phyloP scores from a whole-genome alignment of 1,140 invertebrate genomes.

The Trachymyrmex septentrionalis region DNA sequence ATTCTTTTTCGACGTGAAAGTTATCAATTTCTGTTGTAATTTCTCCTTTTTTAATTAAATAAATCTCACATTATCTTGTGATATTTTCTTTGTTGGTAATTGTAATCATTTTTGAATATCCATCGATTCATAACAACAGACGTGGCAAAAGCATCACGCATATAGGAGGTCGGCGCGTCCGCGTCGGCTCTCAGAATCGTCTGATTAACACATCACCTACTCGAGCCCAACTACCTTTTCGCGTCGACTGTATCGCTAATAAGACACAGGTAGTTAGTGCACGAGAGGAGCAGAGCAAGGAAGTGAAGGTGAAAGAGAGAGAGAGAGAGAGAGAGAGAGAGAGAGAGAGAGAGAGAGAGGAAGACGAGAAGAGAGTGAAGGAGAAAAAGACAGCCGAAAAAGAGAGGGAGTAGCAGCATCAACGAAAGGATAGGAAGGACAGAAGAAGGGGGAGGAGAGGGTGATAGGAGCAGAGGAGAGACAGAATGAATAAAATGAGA shows the following conservation, averaged over 20 bases:
- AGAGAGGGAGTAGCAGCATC: conserved; percentile 59
- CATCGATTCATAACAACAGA: not conserved
- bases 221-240: conserved; percentile 82
- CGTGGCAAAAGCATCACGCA: conserved; percentile 8
- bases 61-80: not conserved
- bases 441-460: not conserved
- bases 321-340: conserved; percentile 49
- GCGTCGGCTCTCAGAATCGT: conserved; percentile 59
- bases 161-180: conserved; percentile 19
- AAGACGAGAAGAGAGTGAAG: conserved; percentile 39
- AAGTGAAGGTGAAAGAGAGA: conserved; percentile 64
- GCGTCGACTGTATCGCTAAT: conserved; percentile 86
- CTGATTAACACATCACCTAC: conserved; percentile 83
- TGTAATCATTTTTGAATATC: not conserved
- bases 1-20: too few relatives aligned
- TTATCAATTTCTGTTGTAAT: not conserved
- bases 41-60: not conserved
- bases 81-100: not conserved
- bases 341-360: conserved; percentile 63
- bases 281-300: conserved; percentile 72
- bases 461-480: conserved; percentile 10
- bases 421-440: conserved; percentile 28
- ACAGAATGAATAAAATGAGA: conserved; percentile 63
- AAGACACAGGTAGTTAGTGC: conserved; percentile 84
- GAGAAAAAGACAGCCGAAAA: conserved; percentile 24